These are phyloP conservation scores for Rhyacichthys aspro DNA, from an alignment of 2,797 vertebrate genomes.

Conservation along the genomic window DNA sequence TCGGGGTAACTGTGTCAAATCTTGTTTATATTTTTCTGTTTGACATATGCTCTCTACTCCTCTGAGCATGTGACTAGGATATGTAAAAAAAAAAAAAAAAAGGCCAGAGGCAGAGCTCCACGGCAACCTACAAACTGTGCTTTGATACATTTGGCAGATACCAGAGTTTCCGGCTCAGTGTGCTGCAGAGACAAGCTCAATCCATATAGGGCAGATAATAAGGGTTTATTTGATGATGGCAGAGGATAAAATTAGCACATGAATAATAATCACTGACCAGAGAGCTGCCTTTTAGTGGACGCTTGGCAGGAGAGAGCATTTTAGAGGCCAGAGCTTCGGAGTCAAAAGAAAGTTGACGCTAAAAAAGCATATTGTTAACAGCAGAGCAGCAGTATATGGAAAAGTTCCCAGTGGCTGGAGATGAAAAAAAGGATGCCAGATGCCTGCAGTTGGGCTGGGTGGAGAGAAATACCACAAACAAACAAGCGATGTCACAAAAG, in stretches of 20 bases:
- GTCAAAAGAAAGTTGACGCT: slow-evolving; percentile 50
- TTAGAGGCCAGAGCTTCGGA: slow-evolving; percentile 48
- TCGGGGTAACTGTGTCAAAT: slow-evolving; percentile 24
- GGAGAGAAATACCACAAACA: slow-evolving; percentile 24
- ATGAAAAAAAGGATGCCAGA: slow-evolving; percentile 39
- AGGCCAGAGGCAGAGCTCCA: slow-evolving; percentile 24
- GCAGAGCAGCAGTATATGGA: slow-evolving; percentile 12
- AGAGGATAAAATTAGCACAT: slow-evolving; percentile 70
- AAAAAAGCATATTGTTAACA: slow-evolving; percentile 47
- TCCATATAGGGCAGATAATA: slow-evolving; percentile 42
- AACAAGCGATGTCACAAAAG: slow-evolving; percentile 15
- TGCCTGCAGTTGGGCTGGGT: slow-evolving; percentile 18
- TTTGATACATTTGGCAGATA: slow-evolving; percentile 46
- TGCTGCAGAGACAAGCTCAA: slow-evolving; percentile 40
- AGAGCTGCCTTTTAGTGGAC: slow-evolving; percentile 57
- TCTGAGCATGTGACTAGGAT: slow-evolving; percentile 49
- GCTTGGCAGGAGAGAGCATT: slow-evolving; percentile 51
- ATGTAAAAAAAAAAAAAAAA: slow-evolving; percentile 7
- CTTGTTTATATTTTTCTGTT: slow-evolving; percentile 42
- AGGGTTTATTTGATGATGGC: slow-evolving; percentile 45
- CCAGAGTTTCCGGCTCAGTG: slow-evolving; percentile 34
- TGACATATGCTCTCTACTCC: slow-evolving; percentile 34
- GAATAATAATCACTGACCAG: slow-evolving; percentile 64
- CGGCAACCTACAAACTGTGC: slow-evolving; percentile 38
- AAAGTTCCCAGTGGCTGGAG: slow-evolving; percentile 36